These are phyloP conservation scores for Eulemur macaco DNA, from an alignment of 2,113 vertebrate genomes.

Conservation along the genomic window DNA sequence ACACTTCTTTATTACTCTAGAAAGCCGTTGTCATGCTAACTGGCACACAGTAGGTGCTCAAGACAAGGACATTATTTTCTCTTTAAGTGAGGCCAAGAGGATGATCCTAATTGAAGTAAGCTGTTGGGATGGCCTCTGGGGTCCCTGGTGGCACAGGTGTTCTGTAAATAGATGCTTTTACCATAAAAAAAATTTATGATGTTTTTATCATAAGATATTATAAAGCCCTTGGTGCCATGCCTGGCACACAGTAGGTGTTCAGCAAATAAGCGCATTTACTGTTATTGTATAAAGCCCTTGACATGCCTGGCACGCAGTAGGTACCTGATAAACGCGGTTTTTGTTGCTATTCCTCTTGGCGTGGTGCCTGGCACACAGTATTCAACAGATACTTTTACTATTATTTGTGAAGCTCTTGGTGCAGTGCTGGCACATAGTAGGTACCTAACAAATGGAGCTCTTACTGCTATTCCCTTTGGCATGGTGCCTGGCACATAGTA, in stretches of 20 bases:
- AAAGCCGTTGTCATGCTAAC: background rate
- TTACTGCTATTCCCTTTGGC: too few species aligned
- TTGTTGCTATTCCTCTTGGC: background rate
- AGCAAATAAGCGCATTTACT: background rate
- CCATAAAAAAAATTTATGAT: too few species aligned
- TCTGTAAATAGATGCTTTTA: background rate
- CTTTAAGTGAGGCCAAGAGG: background rate
- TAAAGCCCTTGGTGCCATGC: background rate
- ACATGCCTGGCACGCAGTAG: background rate
- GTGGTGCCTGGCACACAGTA: background rate
- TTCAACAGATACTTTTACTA: background rate
- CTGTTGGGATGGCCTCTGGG: background rate
- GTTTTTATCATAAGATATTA: background rate
- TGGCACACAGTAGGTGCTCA: background rate
- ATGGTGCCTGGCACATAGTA: too few species aligned
- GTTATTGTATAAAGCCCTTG: background rate
- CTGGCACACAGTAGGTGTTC: background rate
- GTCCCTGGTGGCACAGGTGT: background rate
- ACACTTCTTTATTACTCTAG: background rate
- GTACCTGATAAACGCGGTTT: background rate
- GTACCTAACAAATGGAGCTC: too few species aligned
- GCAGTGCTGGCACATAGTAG: background rate
- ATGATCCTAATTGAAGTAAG: background rate
- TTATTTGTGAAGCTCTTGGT: background rate
- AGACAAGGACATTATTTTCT: background rate